Percentiles rank a stretch among this genome's conserved stretches.
phyloP scores from a whole-genome alignment of 2,888 invertebrate genomes.

The Erebia aethiops region DNA sequence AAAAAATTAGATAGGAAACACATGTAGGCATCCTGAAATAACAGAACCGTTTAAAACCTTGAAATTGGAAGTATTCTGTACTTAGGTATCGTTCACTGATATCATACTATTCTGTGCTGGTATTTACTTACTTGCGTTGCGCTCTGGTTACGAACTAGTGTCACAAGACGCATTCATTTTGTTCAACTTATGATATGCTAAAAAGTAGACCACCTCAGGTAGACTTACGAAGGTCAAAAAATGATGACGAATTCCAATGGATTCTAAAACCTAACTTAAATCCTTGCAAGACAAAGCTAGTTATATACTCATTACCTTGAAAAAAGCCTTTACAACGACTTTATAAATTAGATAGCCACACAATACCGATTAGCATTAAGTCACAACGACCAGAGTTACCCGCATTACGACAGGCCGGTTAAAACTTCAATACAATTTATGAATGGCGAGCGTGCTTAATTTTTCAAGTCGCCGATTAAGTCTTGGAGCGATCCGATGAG shows the following conservation, averaged over 20 bases:
- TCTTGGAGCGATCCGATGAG: slow-evolving; percentile 65
- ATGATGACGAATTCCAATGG: too few relatives aligned
- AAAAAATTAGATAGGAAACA: slow-evolving; percentile 11
- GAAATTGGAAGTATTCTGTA: not conserved
- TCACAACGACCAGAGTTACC: not conserved
- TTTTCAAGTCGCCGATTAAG: slow-evolving; percentile 66
- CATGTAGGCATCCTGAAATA: slow-evolving; percentile 14
- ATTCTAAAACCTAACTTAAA: too few relatives aligned
- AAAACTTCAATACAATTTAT: slow-evolving; percentile 44
- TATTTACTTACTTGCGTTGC: too few relatives aligned
- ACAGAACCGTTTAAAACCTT: not conserved
- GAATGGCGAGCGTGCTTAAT: slow-evolving; percentile 73
- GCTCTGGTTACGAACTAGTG: too few relatives aligned
- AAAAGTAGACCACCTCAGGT: too few relatives aligned
- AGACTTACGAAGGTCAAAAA: too few relatives aligned
- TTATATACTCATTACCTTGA: not conserved
- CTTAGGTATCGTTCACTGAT: too few relatives aligned
- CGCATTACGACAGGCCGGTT: not conserved
- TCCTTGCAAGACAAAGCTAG: not conserved
- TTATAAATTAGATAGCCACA: not conserved
- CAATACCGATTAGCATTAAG: too few relatives aligned
- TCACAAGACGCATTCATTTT: too few relatives aligned
- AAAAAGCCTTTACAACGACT: not conserved
- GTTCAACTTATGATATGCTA: too few relatives aligned
- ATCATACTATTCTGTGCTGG: too few relatives aligned